These are phyloP conservation scores for Manduca sexta DNA, from an alignment of 1,140 invertebrate genomes.

Conservation along the genomic window DNA sequence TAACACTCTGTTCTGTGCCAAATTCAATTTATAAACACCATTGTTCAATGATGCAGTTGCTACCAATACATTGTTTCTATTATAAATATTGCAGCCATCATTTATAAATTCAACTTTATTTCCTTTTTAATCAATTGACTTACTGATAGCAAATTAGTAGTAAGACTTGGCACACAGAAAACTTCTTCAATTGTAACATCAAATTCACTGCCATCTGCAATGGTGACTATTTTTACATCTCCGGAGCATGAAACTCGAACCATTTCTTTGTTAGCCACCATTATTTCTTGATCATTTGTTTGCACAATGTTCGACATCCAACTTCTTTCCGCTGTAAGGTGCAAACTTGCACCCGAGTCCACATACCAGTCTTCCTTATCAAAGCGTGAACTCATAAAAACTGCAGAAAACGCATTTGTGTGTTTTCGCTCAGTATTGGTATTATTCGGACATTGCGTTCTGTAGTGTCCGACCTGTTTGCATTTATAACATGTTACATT, in stretches of 20 bases:
- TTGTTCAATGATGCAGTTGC: not conserved
- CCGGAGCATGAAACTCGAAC: not conserved
- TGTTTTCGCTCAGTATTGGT: not conserved
- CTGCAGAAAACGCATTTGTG: not conserved
- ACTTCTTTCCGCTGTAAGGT: not conserved
- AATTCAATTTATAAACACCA: too few species aligned
- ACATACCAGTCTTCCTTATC: not conserved
- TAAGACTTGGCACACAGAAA: conserved; percentile 1
- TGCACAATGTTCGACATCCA: not conserved
- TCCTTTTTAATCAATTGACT: not conserved
- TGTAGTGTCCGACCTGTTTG: not conserved
- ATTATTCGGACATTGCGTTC: not conserved
- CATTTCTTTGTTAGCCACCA: not conserved
- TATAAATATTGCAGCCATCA: conserved; percentile 23
- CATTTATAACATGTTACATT: not conserved
- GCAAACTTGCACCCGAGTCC: not conserved
- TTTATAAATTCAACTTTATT: conserved; percentile 12
- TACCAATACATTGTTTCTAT: conserved; percentile 8
- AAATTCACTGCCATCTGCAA: not conserved
- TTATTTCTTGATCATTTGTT: not conserved
- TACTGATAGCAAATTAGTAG: conserved; percentile 1
- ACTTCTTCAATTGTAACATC: not conserved
- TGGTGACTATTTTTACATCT: not conserved
- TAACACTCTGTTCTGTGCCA: too few species aligned
- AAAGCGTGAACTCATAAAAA: not conserved